Base-by-base conservation (phyloP, 1,140 invertebrate species). In the Pararge aegeria region DNA sequence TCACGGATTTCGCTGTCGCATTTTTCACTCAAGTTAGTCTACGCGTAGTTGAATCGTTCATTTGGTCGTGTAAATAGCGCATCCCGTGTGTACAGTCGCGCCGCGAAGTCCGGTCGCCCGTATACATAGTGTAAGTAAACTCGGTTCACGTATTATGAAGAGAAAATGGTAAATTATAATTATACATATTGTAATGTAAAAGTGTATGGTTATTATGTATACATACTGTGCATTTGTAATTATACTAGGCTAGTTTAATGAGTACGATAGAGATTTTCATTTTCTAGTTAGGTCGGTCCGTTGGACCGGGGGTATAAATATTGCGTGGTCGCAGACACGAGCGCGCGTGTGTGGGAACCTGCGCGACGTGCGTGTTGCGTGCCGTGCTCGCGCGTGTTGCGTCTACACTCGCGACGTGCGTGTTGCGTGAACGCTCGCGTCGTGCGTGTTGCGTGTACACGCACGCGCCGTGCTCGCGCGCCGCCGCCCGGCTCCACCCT, bases 221-320 rank as follows among this genome's bases (percentile, higher is more conserved):
- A 84, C 70, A 80, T 73, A 70, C 76, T 83, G 80, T 84, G 84
- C 84, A 88, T 88, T 88, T 88, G 84, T 88, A 88, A 88, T 84
- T 87, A 85, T 84, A 84, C 75, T n/a, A 81, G 81, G 70, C 71
- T 81, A 82, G 81, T 50, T 52, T 79, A 77, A 76, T 73, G 74
- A 66, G 68, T 80, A 79, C 68, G 58, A 82, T 85, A 87, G 79
- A 78, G 75, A 79, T 84, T 85, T 80, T 81, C 66, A 66, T 71
- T 82, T 64, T 80, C 70, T 76, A 76, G 76, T 82, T 80, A 80
- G 73, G 67, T 62, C 64, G 73, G 72, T 61, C 71, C 46, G 37
- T 52, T 56, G 42, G 56, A 65, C 67, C 70, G 65, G 53, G 42
- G 70, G 55, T 57, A 70, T 71, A 64, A 74, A 72, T 71, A 73